A percentile compares a stretch with the other conserved stretches of the same genome.
Evolutionary conservation across 2,888 invertebrate species (phyloP).

Genomic region (Disparrhopalites patrizii): DNA sequence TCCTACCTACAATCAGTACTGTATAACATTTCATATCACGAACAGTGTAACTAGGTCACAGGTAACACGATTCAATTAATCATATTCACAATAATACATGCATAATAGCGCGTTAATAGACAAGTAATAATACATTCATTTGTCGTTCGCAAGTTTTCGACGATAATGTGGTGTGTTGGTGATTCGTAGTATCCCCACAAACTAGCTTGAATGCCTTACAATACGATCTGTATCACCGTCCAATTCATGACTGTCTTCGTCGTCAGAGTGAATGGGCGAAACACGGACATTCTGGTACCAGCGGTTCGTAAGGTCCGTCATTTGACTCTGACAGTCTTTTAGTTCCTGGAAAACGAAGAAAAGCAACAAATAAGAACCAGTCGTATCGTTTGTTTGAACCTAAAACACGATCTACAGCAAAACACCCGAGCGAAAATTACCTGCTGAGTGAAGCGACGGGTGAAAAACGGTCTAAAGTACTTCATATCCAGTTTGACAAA

Average conservation of each 20-base stretch:
- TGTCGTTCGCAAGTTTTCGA: too few species aligned
- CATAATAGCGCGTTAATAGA: too few species aligned
- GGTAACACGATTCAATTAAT: too few species aligned
- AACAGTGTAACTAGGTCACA: too few species aligned
- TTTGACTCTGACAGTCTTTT: constrained; percentile 92
- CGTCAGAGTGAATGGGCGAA: constrained; percentile 68
- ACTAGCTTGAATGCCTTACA: too few species aligned
- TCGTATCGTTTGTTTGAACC: neutral
- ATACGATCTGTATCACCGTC: constrained; percentile 6
- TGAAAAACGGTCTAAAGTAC: constrained; percentile 94
- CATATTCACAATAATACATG: too few species aligned
- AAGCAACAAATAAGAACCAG: neutral
- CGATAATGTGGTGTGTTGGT: too few species aligned
- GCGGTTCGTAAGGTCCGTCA: constrained; percentile 92
- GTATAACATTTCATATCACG: too few species aligned
- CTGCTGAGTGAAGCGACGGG: constrained; percentile 90
- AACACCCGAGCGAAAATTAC: constrained; percentile 53
- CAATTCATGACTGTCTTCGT: constrained; percentile 61
- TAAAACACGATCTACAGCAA: neutral
- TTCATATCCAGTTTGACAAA: constrained; percentile 89
- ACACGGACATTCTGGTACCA: constrained; percentile 96
- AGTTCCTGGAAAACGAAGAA: constrained; percentile 64
- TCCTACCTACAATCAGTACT: too few species aligned
- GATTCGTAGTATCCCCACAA: too few species aligned
- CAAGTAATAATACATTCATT: too few species aligned